Conservation (phyloP, 2,113 vertebrate genomes). For the Nymphicus hollandicus region DNA sequence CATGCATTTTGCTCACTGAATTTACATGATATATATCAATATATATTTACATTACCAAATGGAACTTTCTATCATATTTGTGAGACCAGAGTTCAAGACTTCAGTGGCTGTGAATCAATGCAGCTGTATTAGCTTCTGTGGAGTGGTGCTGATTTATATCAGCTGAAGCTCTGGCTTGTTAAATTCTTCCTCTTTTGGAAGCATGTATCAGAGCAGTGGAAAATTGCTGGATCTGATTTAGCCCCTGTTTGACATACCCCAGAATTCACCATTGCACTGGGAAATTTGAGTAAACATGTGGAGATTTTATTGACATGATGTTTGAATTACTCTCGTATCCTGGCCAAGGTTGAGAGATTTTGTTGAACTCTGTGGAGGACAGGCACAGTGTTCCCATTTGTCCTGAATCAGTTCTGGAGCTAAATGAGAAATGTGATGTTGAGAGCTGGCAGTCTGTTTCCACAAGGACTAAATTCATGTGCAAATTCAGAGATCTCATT, state of each 20-base stretch:
- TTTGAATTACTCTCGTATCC: neutral
- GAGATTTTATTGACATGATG: neutral
- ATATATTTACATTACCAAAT: constrained; percentile 68
- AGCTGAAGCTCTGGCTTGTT: neutral
- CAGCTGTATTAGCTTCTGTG: neutral
- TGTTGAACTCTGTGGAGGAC: neutral
- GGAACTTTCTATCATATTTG: constrained; percentile 36
- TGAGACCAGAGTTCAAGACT: constrained; percentile 5
- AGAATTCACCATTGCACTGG: neutral
- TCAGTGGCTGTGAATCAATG: constrained; percentile 30
- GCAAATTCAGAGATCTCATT: neutral
- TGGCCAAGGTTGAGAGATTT: neutral
- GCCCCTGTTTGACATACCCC: neutral
- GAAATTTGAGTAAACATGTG: neutral
- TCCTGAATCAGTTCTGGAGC: neutral
- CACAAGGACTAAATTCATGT: neutral
- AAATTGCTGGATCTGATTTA: constrained; percentile 35
- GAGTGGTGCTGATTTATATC: constrained; percentile 33
- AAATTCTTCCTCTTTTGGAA: constrained; percentile 14
- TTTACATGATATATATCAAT: constrained; percentile 69
- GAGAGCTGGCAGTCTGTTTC: neutral
- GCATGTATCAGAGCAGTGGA: neutral
- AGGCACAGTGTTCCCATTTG: neutral
- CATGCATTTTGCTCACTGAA: constrained; percentile 73
- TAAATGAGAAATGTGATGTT: neutral